Evolutionary conservation across 2,797 vertebrate species (phyloP).

Genomic region (Dicrostonyx torquatus): DNA sequence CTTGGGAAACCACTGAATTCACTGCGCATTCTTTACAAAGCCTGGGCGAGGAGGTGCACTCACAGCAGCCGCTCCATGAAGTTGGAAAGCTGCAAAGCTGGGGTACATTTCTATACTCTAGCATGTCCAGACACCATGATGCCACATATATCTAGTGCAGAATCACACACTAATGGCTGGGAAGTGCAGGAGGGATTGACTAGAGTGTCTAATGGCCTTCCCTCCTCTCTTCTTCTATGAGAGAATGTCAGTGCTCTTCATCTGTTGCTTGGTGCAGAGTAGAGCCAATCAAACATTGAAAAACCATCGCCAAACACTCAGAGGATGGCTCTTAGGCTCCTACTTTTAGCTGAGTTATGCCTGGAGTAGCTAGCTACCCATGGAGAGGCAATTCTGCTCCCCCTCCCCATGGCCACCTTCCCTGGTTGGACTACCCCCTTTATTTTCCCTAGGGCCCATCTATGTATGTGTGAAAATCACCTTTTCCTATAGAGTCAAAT

Average conservation of each 20-base stretch:
- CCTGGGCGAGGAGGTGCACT: not conserved
- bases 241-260: not conserved
- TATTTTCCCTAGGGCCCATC: not conserved
- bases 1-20: not conserved
- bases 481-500: not conserved
- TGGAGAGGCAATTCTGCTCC: too few species aligned
- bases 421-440: not conserved
- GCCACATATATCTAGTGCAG: not conserved
- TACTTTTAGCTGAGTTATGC: not conserved
- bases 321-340: not conserved
- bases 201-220: not conserved
- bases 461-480: not conserved
- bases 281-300: not conserved
- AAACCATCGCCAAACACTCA: too few species aligned
- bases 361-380: not conserved
- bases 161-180: not conserved
- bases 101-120: not conserved
- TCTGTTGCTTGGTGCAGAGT: not conserved
- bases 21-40: not conserved
- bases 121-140: not conserved
- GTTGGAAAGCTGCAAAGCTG: not conserved
- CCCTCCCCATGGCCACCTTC: not conserved
- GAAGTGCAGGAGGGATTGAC: not conserved
- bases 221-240: not conserved
- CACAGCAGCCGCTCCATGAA: not conserved